These are phyloP conservation scores for Cephus cinctus DNA, from an alignment of 1,140 invertebrate genomes.

Conservation along the genomic window DNA sequence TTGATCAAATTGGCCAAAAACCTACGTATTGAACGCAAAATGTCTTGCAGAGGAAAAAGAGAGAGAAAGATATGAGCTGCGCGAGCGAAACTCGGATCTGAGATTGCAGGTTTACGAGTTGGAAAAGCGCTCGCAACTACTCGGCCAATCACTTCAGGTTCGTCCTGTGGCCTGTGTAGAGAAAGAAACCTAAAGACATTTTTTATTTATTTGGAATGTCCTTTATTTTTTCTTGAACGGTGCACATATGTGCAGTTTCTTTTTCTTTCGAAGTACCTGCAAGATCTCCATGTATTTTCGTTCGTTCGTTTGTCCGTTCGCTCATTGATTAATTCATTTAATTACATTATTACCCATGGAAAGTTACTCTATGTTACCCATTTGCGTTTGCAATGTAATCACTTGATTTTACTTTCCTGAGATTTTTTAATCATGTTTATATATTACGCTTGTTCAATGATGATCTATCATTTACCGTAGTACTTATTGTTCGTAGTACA, in stretches of 20 bases:
- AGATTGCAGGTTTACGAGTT: constrained; percentile 57
- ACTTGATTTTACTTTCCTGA: too few species aligned
- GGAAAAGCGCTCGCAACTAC: constrained; percentile 57
- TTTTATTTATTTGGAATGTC: constrained; percentile 41
- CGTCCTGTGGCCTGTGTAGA: constrained; percentile 52
- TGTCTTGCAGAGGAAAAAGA: constrained; percentile 57
- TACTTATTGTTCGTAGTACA: too few species aligned
- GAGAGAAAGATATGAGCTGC: constrained; percentile 56
- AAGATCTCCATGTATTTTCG: constrained; percentile 39
- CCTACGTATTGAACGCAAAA: constrained; percentile 51
- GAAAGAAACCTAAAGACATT: constrained; percentile 27
- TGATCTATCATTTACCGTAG: too few species aligned
- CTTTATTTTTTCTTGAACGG: constrained; percentile 18
- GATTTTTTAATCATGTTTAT: too few species aligned
- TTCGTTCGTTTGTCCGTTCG: too few species aligned
- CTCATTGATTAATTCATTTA: too few species aligned
- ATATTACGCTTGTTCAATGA: too few species aligned
- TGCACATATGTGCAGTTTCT: background rate
- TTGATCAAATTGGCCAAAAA: constrained; percentile 29
- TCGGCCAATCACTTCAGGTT: constrained; percentile 55
- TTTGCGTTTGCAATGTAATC: constrained; percentile 13
- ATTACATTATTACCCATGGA: too few species aligned
- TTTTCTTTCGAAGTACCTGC: constrained; percentile 29
- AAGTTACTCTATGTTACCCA: too few species aligned
- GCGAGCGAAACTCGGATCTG: constrained; percentile 56